A percentile compares a stretch with the other conserved stretches of the same genome.
Evolutionary conservation across 2,888 invertebrate species (phyloP).

Genomic region (Scaptomyza reducta): DNA sequence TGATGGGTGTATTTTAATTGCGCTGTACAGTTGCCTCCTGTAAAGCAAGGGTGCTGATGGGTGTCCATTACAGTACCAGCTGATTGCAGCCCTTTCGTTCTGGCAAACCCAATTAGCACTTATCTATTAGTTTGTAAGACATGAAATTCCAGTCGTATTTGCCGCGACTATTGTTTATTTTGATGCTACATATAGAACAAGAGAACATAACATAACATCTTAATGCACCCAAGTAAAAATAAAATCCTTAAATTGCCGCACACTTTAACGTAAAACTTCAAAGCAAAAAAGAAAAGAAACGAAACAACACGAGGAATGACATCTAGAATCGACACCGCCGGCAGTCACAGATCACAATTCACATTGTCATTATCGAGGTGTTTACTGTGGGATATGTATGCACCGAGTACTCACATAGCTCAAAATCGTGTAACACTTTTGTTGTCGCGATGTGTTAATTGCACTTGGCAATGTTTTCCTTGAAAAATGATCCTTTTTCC

Average conservation of each 20-base stretch:
- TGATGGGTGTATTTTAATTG: slow-evolving; percentile 41
- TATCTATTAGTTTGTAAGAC: slow-evolving; percentile 64
- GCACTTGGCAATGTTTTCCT: slow-evolving; percentile 78
- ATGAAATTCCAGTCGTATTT: slow-evolving; percentile 44
- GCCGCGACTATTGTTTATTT: slow-evolving; percentile 38
- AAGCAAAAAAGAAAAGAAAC: neutral
- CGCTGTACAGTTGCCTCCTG: slow-evolving; percentile 25
- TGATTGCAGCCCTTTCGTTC: slow-evolving; percentile 65
- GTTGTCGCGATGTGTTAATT: slow-evolving; percentile 70
- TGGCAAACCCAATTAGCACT: slow-evolving; percentile 72
- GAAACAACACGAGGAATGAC: slow-evolving; percentile 4
- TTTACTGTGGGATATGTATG: slow-evolving; percentile 51
- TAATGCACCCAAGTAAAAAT: slow-evolving; percentile 4
- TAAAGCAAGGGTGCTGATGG: slow-evolving; percentile 22
- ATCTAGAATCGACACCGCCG: slow-evolving; percentile 56
- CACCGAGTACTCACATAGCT: neutral
- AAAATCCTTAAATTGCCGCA: slow-evolving; percentile 65
- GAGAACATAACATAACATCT: slow-evolving; percentile 4
- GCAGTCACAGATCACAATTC: slow-evolving; percentile 42
- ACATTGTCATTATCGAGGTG: slow-evolving; percentile 75
- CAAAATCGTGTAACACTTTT: slow-evolving; percentile 50
- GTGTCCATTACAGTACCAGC: slow-evolving; percentile 61
- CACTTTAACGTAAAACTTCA: slow-evolving; percentile 41
- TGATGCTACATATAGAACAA: slow-evolving; percentile 58
- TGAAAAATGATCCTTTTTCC: slow-evolving; percentile 76